Base-by-base conservation (phyloP, 2,113 vertebrate species). In the Amazona guildingii region DNA sequence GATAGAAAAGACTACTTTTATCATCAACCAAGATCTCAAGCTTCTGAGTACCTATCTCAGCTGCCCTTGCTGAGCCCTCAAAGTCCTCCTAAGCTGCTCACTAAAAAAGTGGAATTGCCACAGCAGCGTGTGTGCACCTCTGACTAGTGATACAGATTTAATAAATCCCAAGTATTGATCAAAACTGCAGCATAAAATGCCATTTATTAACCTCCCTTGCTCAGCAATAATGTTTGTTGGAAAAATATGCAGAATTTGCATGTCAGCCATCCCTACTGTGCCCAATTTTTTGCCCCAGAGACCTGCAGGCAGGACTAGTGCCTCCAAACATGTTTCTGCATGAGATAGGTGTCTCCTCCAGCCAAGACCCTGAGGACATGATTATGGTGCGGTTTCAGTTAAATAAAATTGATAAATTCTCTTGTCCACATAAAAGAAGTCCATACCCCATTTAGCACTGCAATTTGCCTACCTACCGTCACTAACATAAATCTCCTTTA, bases 391-490 rank as follows among this genome's bases (percentile, higher is more conserved):
- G 61, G 92, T 81, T 90, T 81, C 68, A 92, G 92, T 94, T 92
- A 93, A 93, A 95, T 88, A 94, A 94, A 97, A 96, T 83, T 90
- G 96, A 96, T 96, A 90, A 96, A 97, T 95, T 95, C 92, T 96
- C 92, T 92, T 92, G 95, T 95, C 95, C 88, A 94, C 95, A 92
- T 92, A 96, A 96, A 96, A 94, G 88, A 88, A 96, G 94, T 93
- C 96, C 95, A 96, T 93, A 96, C 94, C 96, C 96, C 92, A 96
- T 97, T 97, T 96, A 97, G 86, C 95, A 96, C 92, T 95, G 88
- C 94, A 96, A 97, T 96, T 96, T 96, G 94, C 92, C 92, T 94
- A 94, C 96, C 92, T 80, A 94, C 92, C 78, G 15, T 94, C 95
- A 75, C 95, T 88, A 80, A 61, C 96, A 96, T 96, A 96, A 97